Base-by-base conservation (phyloP, 2,888 invertebrate species). In the Seira sanloemensis region DNA sequence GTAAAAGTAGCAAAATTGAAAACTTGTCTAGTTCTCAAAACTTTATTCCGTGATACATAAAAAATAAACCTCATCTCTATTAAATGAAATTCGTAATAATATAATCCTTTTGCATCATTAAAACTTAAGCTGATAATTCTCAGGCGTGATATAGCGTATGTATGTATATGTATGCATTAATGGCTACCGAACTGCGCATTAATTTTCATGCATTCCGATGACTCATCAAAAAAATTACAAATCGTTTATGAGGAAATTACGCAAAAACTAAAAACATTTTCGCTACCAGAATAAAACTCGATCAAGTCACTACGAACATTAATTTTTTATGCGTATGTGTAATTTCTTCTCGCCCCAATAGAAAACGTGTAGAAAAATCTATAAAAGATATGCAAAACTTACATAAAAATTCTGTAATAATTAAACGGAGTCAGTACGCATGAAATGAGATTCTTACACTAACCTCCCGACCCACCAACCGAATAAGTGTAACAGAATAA, bases 391-490 rank as follows among this genome's bases (percentile, higher is more conserved):
- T 12, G n/a, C 12, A 37, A 37, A 37, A 37, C 5, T 58, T 58
- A 58, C 18, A 58, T 58, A 58, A 58, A 58, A 58, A 58, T 58
- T 9, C 18, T 58, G 58, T 58, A 58, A 58, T 58, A 58, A 58
- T 58, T 58, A 58, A 58, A 58, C n/a, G 58, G 58, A 58, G n/a
- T 18, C 18, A 9, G n/a, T 58, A 58, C n/a, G 58, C 58, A 58
- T 58, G 58, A 58, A 58, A 58, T 58, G 16, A 9, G 12, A n/a
- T n/a, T n/a, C 12, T 9, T 58, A 58, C 16, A 58, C 58, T 7
- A 58, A 58, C 58, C 58, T 7, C 12, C 58, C 58, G 58, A 9
- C 58, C 58, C 18, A 58, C 58, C 58, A n/a, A 58, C 58, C 58
- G 58, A 58, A 58, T 58, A 4, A 58, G 7, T 37, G 5, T 37